A percentile compares a stretch with the other conserved stretches of the same genome.
Conservation (phyloP, 2,113 vertebrate species). For the Mustela lutreola region DNA sequence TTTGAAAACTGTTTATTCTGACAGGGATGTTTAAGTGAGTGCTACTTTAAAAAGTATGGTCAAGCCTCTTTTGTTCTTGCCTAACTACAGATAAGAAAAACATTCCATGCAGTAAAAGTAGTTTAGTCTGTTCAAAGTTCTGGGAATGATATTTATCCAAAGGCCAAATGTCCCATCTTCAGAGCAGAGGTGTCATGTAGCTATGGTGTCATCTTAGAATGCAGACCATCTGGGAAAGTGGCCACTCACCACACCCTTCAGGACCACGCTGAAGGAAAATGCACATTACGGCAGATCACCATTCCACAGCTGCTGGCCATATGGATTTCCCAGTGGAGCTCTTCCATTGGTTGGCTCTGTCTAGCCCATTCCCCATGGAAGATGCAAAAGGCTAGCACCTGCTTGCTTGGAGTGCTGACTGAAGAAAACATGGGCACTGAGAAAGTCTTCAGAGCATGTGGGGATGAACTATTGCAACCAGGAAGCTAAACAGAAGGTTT, state of each 20-base stretch:
- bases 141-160: constrained; percentile 82
- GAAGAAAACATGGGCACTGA: not conserved
- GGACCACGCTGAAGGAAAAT: constrained; percentile 88
- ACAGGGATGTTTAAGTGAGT: constrained; percentile 49
- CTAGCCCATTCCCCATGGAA: constrained; percentile 82
- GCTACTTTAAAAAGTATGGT: not conserved
- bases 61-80: not conserved
- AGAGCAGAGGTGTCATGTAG: constrained; percentile 73
- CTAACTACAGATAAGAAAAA: constrained; percentile 58
- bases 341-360: constrained; percentile 80
- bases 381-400: constrained; percentile 53
- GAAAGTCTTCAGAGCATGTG: not conserved
- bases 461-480: not conserved
- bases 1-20: not conserved
- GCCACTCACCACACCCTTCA: constrained; percentile 87
- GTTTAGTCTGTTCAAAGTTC: constrained; percentile 58
- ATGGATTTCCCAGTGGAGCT: constrained; percentile 87
- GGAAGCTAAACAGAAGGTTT: not conserved
- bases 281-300: constrained; percentile 86
- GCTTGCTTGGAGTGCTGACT: not conserved
- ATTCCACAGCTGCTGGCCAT: constrained; percentile 91
- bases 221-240: constrained; percentile 91
- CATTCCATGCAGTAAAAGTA: not conserved
- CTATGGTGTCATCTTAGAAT: constrained; percentile 89
- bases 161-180: constrained; percentile 73